These are phyloP conservation scores for Julus scandinavius DNA, from an alignment of 2,888 invertebrate species.

Conservation along the genomic window DNA sequence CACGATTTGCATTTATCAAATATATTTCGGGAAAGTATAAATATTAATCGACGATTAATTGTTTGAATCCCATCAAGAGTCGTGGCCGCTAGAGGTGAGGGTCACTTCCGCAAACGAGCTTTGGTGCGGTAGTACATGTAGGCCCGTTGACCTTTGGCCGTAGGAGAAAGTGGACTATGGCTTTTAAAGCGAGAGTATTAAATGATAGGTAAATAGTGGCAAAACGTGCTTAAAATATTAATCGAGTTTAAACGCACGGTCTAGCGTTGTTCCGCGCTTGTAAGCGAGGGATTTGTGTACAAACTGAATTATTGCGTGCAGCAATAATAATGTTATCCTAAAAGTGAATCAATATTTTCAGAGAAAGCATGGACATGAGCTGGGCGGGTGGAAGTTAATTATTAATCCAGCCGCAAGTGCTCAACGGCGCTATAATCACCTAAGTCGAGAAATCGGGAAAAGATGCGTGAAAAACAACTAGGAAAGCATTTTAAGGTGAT, in stretches of 20 bases:
- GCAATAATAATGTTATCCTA: slow-evolving; percentile 40
- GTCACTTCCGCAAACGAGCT: neutral
- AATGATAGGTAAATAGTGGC: slow-evolving; percentile 8
- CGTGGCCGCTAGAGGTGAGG: neutral
- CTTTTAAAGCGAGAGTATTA: neutral
- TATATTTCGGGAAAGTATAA: neutral
- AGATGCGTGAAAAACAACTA: neutral
- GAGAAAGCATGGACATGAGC: slow-evolving; percentile 31
- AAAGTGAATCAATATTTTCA: slow-evolving; percentile 37
- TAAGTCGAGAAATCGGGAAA: neutral
- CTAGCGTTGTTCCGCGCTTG: neutral
- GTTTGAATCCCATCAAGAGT: neutral
- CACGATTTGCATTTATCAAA: neutral
- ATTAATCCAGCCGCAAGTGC: neutral
- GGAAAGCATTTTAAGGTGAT: too few relatives aligned
- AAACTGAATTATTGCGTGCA: slow-evolving; percentile 45
- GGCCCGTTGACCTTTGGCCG: slow-evolving; percentile 12
- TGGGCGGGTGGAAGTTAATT: neutral
- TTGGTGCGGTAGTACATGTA: neutral
- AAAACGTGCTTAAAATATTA: slow-evolving; percentile 22
- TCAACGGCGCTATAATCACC: neutral
- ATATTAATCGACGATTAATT: neutral
- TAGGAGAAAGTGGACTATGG: neutral
- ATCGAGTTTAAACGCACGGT: slow-evolving; percentile 23
- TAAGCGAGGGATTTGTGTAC: slow-evolving; percentile 32